Evolutionary conservation across 2,113 vertebrate species (phyloP), one percentile per base, ranked within the genome.

Genomic region (Pterophyllum scalare): DNA sequence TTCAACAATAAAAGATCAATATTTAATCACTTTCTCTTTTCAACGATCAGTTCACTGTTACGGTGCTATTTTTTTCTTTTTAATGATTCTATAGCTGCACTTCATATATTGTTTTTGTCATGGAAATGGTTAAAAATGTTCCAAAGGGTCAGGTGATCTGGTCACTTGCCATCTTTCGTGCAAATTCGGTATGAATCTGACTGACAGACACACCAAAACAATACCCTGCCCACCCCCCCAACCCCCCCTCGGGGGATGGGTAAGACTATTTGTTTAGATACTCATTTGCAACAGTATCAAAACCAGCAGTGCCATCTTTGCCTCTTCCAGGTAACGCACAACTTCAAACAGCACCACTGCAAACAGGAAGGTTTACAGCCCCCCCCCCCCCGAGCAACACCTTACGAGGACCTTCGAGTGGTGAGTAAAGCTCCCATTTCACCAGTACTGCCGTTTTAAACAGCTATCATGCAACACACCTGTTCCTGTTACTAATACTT

Each of bases 21-120:
- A 31, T 52, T 72, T 31, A 72, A 52, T 52, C 43, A 52, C 17
- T 1, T 15, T 46, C 12, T 72, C 43, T 20, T 7, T 52, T 26
- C 7, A n/a, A 52, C 31, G 24, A 1, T 52, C 6, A 31, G 10
- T 72, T 72, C 17, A 7, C 31, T 70, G 43, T 52, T 52, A 72
- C 1, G 0, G 12, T n/a, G 65, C 10, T 2, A 6, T 26, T 62
- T 52, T n/a, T n/a, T n/a, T n/a, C n/a, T n/a, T n/a, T n/a, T n/a
- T n/a, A n/a, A n/a, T n/a, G n/a, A n/a, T n/a, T n/a, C n/a, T n/a
- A n/a, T 12, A 70, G 64, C 43, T 70, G 24, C 1, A 49, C 65
- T 49, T 49, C 4, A 49, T 5, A 49, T 5, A 49, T 49, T 15
- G 1, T 35, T 49, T 49, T 43, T 43, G 11, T 43, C 40, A 43